phyloP scores from a whole-genome alignment of 1,140 invertebrate species.

The Theocolax elegans region DNA sequence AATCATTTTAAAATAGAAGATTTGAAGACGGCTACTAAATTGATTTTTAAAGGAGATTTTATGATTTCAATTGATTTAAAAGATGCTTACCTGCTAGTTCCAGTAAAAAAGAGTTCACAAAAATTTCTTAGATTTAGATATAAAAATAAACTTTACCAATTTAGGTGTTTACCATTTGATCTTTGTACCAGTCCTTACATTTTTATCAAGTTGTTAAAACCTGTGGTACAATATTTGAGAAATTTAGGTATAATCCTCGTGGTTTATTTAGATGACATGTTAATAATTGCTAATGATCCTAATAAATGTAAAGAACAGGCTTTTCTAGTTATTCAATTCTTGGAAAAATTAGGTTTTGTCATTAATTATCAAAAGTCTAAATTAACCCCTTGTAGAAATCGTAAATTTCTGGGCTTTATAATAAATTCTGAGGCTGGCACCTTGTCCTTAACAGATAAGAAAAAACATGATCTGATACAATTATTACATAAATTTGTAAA shows the following conservation, averaged over 20 bases:
- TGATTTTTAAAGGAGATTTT: not conserved
- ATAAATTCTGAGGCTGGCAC: slow-evolving; percentile 13
- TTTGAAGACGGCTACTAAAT: slow-evolving; percentile 10
- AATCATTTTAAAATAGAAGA: slow-evolving; percentile 22
- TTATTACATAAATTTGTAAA: not conserved
- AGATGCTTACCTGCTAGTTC: slow-evolving; percentile 46
- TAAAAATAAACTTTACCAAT: slow-evolving; percentile 42
- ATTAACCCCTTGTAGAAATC: slow-evolving; percentile 24
- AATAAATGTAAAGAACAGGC: slow-evolving; percentile 28
- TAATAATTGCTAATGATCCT: slow-evolving; percentile 12
- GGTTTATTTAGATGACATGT: slow-evolving; percentile 38
- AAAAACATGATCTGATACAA: not conserved
- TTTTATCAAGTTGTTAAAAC: slow-evolving; percentile 46
- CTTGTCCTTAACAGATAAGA: slow-evolving; percentile 22
- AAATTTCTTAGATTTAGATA: slow-evolving; percentile 49
- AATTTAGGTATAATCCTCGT: slow-evolving; percentile 23
- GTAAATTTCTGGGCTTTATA: slow-evolving; percentile 46
- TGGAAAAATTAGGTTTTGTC: slow-evolving; percentile 46
- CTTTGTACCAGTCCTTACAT: slow-evolving; percentile 37
- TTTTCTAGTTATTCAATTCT: not conserved
- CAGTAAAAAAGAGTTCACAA: slow-evolving; percentile 33
- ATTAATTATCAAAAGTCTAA: slow-evolving; percentile 45
- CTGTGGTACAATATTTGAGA: slow-evolving; percentile 35
- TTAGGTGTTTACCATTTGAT: slow-evolving; percentile 43
- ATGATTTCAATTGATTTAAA: slow-evolving; percentile 26